Percentiles rank a stretch among this genome's conserved stretches.
Evolutionary conservation across 1,140 invertebrate species (phyloP).

Genomic region (Myzus persicae): DNA sequence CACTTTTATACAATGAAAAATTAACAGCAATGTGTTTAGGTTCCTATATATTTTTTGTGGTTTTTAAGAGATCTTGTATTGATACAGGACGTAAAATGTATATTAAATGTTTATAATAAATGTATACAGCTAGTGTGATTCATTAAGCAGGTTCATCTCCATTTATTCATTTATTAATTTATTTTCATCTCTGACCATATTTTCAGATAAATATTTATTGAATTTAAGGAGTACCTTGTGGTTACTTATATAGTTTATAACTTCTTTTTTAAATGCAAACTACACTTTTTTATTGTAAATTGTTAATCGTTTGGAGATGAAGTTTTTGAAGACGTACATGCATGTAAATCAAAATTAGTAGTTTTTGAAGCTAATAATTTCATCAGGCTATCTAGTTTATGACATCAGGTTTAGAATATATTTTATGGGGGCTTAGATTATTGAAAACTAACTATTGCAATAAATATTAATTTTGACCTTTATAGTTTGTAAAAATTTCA

Average conservation of each 20-base stretch:
- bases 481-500: too few species aligned
- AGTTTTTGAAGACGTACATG: too few species aligned
- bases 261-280: not conserved
- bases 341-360: too few species aligned
- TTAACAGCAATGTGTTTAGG: not conserved
- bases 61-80: not conserved
- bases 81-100: not conserved
- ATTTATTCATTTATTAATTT: not conserved
- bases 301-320: too few species aligned
- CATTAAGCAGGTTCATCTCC: not conserved
- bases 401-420: too few species aligned
- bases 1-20: conserved; percentile 53
- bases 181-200: not conserved
- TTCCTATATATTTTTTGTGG: not conserved
- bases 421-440: too few species aligned
- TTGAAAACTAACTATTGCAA: too few species aligned
- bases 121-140: too few species aligned
- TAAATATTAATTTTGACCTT: too few species aligned
- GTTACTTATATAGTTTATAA: not conserved
- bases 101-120: not conserved
- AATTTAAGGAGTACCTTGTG: not conserved
- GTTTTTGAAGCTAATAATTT: too few species aligned
- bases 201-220: not conserved
- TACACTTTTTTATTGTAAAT: not conserved
- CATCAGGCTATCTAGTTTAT: too few species aligned